Evolutionary conservation across 2,888 invertebrate genomes (phyloP).

Genomic region (Pollenia labialis): DNA sequence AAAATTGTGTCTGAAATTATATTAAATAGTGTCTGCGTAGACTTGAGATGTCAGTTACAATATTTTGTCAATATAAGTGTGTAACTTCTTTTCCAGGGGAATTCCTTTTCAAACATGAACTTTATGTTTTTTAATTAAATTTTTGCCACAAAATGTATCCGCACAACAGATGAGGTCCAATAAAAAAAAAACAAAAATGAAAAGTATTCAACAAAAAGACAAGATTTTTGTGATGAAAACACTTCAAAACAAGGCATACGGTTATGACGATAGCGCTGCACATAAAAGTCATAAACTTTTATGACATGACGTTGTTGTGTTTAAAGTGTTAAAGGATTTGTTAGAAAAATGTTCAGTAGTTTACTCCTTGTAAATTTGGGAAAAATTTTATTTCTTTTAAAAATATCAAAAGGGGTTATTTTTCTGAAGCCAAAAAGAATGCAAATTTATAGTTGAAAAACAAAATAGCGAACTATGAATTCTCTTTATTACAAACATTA

Average conservation of each 20-base stretch:
- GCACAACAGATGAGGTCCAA: conserved; percentile 73
- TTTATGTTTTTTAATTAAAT: conserved; percentile 74
- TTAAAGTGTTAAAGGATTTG: conserved; percentile 54
- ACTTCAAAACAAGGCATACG: conserved; percentile 34
- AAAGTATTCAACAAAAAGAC: conserved; percentile 29
- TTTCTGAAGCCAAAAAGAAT: not conserved
- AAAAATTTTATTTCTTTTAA: not conserved
- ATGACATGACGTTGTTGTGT: conserved; percentile 45
- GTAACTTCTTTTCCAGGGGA: not conserved
- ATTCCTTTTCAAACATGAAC: not conserved
- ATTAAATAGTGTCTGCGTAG: too few relatives aligned
- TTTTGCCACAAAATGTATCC: conserved; percentile 73
- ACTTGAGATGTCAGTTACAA: too few relatives aligned
- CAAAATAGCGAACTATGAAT: too few relatives aligned
- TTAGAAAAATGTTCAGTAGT: not conserved
- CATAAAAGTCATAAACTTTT: conserved; percentile 67
- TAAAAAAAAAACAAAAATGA: not conserved
- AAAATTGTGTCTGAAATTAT: too few relatives aligned
- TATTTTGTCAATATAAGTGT: not conserved
- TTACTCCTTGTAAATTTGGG: not conserved
- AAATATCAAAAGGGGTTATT: not conserved
- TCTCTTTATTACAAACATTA: not conserved
- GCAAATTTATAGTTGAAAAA: not conserved
- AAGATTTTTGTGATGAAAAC: conserved; percentile 58
- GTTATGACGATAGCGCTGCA: conserved; percentile 20